Evolutionary conservation across 2,888 invertebrate genomes (phyloP).

Genomic region (Lepidocyrtinus sp.): DNA sequence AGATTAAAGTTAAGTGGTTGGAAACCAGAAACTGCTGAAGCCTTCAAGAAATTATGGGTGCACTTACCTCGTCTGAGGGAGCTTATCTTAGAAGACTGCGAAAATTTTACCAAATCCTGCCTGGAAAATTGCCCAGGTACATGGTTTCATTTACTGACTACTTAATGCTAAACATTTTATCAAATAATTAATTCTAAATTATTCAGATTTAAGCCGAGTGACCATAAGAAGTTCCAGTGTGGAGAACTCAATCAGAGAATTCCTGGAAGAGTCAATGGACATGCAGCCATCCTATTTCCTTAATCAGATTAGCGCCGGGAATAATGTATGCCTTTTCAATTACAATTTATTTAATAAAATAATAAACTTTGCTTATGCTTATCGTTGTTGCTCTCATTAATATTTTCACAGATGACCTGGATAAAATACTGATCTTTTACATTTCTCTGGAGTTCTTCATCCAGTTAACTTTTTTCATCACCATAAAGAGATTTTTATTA

Average conservation of each 20-base stretch:
- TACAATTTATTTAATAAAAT: too few relatives aligned
- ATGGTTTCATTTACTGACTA: neutral
- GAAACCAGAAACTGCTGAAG: neutral
- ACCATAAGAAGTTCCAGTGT: neutral
- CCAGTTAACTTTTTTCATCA: too few relatives aligned
- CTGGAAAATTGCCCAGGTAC: neutral
- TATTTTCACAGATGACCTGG: too few relatives aligned
- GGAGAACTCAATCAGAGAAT: neutral
- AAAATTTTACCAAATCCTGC: neutral
- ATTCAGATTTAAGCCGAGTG: conserved; percentile 17
- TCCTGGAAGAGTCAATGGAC: neutral
- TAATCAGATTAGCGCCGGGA: too few relatives aligned
- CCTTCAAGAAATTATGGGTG: neutral
- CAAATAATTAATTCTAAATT: conserved; percentile 1
- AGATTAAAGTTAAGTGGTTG: conserved; percentile 29
- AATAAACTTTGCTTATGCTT: too few relatives aligned
- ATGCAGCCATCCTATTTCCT: neutral
- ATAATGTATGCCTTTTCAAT: neutral
- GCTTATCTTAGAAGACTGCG: conserved; percentile 28
- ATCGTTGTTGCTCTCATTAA: too few relatives aligned
- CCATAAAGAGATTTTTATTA: too few relatives aligned
- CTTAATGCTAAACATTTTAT: neutral
- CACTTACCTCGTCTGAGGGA: conserved; percentile 25
- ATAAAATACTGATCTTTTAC: too few relatives aligned
- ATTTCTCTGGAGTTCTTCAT: too few relatives aligned